Conservation (phyloP, 1,140 invertebrate genomes). For the Bradysia coprophila region DNA sequence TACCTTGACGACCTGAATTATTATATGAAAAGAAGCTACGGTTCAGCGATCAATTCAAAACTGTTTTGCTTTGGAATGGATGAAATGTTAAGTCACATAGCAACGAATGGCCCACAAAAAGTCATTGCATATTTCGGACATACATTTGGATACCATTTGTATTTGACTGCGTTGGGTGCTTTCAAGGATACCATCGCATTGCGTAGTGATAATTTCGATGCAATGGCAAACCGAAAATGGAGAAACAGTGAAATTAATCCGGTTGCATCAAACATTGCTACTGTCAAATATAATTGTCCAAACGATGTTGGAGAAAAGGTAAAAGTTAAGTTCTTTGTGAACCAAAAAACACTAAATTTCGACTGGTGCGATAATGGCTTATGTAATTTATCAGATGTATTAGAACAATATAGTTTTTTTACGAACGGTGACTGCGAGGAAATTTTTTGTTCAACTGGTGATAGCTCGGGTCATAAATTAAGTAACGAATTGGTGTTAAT, state of each 20-base stretch:
- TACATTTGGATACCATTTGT: constrained; percentile 36
- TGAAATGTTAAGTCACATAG: constrained; percentile 38
- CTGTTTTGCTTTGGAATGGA: constrained; percentile 39
- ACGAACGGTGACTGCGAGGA: neutral
- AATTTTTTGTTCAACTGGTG: neutral
- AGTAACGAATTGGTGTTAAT: too few species aligned
- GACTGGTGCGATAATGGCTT: neutral
- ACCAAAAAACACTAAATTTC: neutral
- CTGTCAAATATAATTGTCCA: constrained; percentile 12
- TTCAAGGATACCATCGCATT: constrained; percentile 40
- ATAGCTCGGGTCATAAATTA: too few species aligned
- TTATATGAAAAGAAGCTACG: constrained; percentile 40
- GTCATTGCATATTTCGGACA: constrained; percentile 57
- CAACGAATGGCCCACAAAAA: constrained; percentile 25
- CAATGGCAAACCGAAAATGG: constrained; percentile 39
- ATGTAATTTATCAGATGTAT: neutral
- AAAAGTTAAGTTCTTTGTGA: neutral
- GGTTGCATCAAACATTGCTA: constrained; percentile 58
- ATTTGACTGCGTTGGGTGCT: constrained; percentile 46
- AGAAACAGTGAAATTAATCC: constrained; percentile 48
- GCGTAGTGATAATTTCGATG: constrained; percentile 43
- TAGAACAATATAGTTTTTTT: neutral
- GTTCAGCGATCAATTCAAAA: constrained; percentile 29
- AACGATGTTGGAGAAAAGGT: neutral
- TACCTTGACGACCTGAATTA: constrained; percentile 42